Evolutionary conservation across 2,113 vertebrate genomes (phyloP).

Genomic region (Sturnus vulgaris): DNA sequence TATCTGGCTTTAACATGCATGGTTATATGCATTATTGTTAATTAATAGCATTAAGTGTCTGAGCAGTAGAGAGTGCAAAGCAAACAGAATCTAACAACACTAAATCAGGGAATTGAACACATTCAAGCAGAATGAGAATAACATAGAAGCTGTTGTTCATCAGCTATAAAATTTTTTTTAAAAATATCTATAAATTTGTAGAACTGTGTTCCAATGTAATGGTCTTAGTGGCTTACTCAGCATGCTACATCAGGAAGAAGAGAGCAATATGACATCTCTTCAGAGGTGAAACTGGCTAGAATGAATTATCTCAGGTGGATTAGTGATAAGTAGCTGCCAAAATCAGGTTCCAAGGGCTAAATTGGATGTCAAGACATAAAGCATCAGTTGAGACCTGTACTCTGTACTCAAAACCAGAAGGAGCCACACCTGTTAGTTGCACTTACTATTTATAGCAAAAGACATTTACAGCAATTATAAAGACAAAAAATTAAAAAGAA

Average conservation of each 20-base stretch:
- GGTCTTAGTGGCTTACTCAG: not conserved
- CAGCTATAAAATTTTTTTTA: not conserved
- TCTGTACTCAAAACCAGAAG: not conserved
- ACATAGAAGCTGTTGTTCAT: not conserved
- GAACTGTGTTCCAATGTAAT: not conserved
- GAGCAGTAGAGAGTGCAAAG: not conserved
- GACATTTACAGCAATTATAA: not conserved
- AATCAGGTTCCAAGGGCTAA: not conserved
- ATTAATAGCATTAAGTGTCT: constrained; percentile 61
- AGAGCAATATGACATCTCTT: not conserved
- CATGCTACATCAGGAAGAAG: not conserved
- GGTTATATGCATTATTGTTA: constrained; percentile 36
- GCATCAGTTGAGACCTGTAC: not conserved
- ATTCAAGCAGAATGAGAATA: constrained; percentile 2
- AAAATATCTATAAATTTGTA: not conserved
- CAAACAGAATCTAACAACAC: constrained; percentile 36
- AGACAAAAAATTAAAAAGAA: not conserved
- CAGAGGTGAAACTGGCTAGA: not conserved
- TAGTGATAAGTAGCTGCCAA: not conserved
- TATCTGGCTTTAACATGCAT: not conserved
- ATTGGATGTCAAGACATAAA: not conserved
- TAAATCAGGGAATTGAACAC: constrained; percentile 16
- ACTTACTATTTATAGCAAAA: not conserved
- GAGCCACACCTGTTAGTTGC: not conserved
- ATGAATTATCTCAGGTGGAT: not conserved